These are phyloP conservation scores for Nothoprocta pentlandii DNA, from an alignment of 2,113 vertebrate species.

Conservation along the genomic window DNA sequence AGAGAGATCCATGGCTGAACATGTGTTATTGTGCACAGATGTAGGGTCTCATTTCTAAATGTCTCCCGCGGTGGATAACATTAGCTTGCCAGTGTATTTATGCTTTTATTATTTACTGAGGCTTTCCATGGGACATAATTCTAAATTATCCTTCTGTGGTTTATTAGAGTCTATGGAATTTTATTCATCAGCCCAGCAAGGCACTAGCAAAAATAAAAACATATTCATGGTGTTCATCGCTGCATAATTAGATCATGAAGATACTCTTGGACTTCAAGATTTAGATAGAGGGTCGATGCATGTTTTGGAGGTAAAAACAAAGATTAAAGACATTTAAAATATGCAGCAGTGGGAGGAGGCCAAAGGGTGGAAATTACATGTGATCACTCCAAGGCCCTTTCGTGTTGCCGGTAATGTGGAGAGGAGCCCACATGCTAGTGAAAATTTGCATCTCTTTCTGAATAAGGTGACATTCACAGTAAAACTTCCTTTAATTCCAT, in stretches of 20 bases:
- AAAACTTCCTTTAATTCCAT: background rate
- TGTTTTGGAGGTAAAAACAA: background rate
- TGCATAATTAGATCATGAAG: background rate
- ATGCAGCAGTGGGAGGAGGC: background rate
- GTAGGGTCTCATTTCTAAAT: slow-evolving; percentile 49
- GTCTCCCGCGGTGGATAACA: slow-evolving; percentile 46
- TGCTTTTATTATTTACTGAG: slow-evolving; percentile 66
- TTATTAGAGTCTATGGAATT: slow-evolving; percentile 54
- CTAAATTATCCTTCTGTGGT: slow-evolving; percentile 57
- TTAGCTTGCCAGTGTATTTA: slow-evolving; percentile 55
- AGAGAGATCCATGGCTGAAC: background rate
- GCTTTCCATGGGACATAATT: slow-evolving; percentile 46
- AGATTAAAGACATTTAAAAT: background rate
- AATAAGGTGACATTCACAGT: background rate
- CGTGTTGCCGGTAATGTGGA: background rate
- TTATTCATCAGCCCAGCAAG: slow-evolving; percentile 53
- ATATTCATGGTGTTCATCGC: background rate
- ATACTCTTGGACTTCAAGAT: background rate
- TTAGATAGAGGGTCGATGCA: background rate
- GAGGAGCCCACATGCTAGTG: background rate
- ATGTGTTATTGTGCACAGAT: slow-evolving; percentile 36
- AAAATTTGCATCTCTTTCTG: background rate
- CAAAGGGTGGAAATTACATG: background rate
- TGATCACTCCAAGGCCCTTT: background rate
- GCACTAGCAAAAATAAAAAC: slow-evolving; percentile 40